Evolutionary conservation across 2,888 invertebrate genomes (phyloP).

Genomic region (Himalopsyche japonica): DNA sequence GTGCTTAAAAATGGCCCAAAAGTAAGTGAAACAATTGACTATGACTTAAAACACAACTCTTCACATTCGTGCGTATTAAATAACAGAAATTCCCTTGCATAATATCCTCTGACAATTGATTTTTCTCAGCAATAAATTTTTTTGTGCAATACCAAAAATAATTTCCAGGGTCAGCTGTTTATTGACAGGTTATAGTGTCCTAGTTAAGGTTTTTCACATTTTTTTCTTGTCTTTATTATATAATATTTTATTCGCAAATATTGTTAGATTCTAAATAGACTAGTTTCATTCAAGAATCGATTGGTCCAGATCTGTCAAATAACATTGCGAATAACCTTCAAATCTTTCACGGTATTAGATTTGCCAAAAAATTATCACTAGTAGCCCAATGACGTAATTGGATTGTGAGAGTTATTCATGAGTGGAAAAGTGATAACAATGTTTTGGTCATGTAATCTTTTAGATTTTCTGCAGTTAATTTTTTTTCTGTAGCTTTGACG

Average conservation of each 20-base stretch:
- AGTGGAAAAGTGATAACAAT: not conserved
- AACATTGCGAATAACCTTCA: slow-evolving; percentile 13
- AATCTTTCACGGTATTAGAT: not conserved
- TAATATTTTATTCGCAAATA: not conserved
- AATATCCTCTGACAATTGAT: not conserved
- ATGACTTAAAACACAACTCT: not conserved
- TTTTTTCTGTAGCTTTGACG: not conserved
- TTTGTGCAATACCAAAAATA: slow-evolving; percentile 28
- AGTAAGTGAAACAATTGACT: slow-evolving; percentile 56
- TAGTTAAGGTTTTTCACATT: not conserved
- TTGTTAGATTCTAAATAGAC: not conserved
- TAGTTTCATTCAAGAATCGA: not conserved
- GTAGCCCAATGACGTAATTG: slow-evolving; percentile 21
- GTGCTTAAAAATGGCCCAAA: slow-evolving; percentile 71
- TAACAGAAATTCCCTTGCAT: not conserved
- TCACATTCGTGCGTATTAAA: not conserved
- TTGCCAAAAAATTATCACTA: slow-evolving; percentile 14
- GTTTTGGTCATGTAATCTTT: not conserved
- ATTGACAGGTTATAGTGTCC: slow-evolving; percentile 26
- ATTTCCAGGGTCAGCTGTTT: slow-evolving; percentile 39
- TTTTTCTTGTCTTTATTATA: not conserved
- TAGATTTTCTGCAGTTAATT: not conserved
- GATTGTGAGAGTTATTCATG: not conserved
- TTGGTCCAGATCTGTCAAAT: not conserved
- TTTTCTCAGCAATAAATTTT: slow-evolving; percentile 3